Evolutionary conservation across 1,140 invertebrate species (phyloP), one percentile per base, ranked within the genome.

Genomic region (Saxidomus purpurata): DNA sequence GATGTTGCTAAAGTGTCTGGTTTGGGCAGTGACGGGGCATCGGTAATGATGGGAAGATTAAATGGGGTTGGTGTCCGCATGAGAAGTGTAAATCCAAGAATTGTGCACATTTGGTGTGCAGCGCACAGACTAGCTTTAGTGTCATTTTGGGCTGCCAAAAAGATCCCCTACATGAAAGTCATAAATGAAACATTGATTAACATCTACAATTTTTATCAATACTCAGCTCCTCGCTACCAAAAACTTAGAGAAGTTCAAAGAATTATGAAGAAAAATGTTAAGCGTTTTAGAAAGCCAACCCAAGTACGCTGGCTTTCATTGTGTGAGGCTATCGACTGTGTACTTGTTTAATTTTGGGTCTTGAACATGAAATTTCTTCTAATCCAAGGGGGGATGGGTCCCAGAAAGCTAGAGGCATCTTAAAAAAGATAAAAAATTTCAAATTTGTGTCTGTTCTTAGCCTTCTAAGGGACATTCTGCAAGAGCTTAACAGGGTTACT

Each of bases 391-490:
- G 31, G 11, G 67, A 69, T 19, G 67, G 67, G 3, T 9, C 67
- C n/a, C 11, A 9, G n/a, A 69, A 69, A 34, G 67, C 67, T 28
- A 69, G n/a, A 69, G 67, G 67, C n/a, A 69, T 69, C n/a, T 69
- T 69, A 28, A 69, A 69, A 69, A 69, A 69, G 25, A 69, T 69
- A 69, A 69, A 69, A 28, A 69, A 69, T 69, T 55, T 55, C 52
- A 69, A 69, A 28, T 69, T 69, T 69, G 28, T 69, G 2, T 3
- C 25, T 69, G 25, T 28, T 31, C 67, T 69, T 4, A 19, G 67
- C 25, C 34, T 69, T 34, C 28, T 69, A 15, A 69, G n/a, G n/a
- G 67, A 69, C 34, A 34, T 34, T 2, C 36, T 69, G 11, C 11
- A 9, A 69, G n/a, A 19, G 11, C n/a, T 69, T 31, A n/a, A 69